These are phyloP conservation scores for Serripes groenlandicus DNA, from an alignment of 2,888 invertebrate genomes.

Conservation along the genomic window DNA sequence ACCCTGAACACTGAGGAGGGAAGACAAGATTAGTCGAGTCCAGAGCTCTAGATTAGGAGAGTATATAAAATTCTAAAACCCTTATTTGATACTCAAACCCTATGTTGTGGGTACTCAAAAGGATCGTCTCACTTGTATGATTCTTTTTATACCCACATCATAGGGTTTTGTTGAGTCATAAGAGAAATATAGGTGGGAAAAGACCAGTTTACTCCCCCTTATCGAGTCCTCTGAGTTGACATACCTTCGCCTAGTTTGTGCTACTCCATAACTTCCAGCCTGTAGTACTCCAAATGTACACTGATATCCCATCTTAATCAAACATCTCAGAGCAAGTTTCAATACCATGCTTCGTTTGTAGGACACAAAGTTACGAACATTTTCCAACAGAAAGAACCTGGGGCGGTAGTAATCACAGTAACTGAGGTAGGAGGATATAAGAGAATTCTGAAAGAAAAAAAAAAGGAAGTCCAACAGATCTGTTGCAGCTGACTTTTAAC, in stretches of 20 bases:
- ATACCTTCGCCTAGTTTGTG: constrained; percentile 92
- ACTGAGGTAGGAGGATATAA: constrained; percentile 93
- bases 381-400: constrained; percentile 93
- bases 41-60: too few species aligned
- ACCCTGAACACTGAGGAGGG: too few species aligned
- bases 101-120: too few species aligned
- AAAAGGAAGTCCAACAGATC: neutral
- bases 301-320: constrained; percentile 95
- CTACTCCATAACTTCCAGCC: constrained; percentile 94
- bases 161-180: too few species aligned
- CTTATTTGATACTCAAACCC: too few species aligned
- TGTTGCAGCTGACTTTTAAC: neutral
- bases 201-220: too few species aligned
- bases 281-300: constrained; percentile 95
- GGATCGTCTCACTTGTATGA: too few species aligned
- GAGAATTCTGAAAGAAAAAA: constrained; percentile 89
- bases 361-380: constrained; percentile 94
- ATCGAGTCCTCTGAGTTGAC: too few species aligned
- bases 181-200: too few species aligned
- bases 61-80: too few species aligned
- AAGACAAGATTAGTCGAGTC: too few species aligned
- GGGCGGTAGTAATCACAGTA: constrained; percentile 95
- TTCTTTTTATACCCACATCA: too few species aligned
- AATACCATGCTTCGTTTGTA: constrained; percentile 94
- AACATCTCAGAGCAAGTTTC: constrained; percentile 92